Conservation (phyloP, 1,140 invertebrate species). For the Eurosta solidaginis region DNA sequence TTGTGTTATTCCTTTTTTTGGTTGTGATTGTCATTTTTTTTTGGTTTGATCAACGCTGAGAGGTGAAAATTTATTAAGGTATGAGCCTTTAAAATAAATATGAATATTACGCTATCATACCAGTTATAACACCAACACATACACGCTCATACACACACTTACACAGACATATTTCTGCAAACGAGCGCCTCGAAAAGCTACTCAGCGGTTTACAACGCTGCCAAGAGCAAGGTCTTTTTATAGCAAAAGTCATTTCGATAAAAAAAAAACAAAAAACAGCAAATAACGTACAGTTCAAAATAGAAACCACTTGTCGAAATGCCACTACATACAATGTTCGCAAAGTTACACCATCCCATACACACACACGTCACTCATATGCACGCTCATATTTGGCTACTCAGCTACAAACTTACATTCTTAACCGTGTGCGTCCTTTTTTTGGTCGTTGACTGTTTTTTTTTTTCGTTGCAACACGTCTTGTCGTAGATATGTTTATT, state of each 20-base stretch:
- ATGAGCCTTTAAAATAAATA: conserved; percentile 1
- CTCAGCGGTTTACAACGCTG: too few relatives aligned
- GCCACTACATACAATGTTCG: not conserved
- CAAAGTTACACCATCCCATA: not conserved
- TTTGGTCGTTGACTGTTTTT: not conserved
- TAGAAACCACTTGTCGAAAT: not conserved
- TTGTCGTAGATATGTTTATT: not conserved
- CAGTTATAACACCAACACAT: not conserved
- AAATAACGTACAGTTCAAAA: not conserved
- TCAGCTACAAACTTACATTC: not conserved
- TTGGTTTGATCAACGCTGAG: not conserved
- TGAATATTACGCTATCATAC: not conserved
- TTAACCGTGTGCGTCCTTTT: not conserved
- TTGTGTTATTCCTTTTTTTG: conserved; percentile 17
- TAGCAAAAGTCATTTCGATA: conserved; percentile 3
- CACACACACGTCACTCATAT: not conserved
- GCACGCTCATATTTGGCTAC: conserved; percentile 12
- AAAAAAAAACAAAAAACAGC: not conserved
- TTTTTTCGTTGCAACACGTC: not conserved
- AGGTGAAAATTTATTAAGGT: not conserved
- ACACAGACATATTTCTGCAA: too few relatives aligned
- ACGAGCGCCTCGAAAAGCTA: not conserved
- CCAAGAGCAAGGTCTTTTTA: not conserved
- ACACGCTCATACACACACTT: not conserved
- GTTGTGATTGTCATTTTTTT: not conserved